Percentiles rank a stretch among this genome's conserved stretches.
phyloP scores from a whole-genome alignment of 2,888 invertebrate genomes.

The Pammene fasciana region DNA sequence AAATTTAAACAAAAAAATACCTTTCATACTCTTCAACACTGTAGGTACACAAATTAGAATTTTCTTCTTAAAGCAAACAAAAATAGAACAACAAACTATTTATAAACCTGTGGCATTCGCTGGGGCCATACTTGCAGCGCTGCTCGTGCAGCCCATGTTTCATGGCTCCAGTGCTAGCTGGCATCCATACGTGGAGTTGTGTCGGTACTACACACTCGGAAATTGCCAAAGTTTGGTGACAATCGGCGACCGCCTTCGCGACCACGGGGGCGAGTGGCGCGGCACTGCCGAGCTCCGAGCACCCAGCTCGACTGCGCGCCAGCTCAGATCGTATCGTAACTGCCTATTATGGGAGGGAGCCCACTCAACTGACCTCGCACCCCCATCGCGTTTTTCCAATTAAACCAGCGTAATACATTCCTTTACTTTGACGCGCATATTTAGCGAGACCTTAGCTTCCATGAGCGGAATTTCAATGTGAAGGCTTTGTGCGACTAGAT shows the following conservation, averaged over 20 bases:
- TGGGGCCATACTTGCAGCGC: conserved; percentile 66
- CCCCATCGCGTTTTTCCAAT: conserved; percentile 82
- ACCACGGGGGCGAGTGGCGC: conserved; percentile 17
- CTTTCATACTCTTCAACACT: not conserved
- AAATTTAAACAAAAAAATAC: too few species aligned
- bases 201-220: conserved; percentile 35
- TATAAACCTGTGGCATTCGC: conserved; percentile 64
- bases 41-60: not conserved
- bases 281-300: conserved; percentile 58
- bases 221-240: conserved; percentile 15
- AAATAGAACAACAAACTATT: not conserved
- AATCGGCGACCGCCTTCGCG: conserved; percentile 4
- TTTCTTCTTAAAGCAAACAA: conserved; percentile 3
- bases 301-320: conserved; percentile 39
- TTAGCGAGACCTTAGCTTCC: conserved; percentile 57
- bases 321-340: conserved; percentile 77
- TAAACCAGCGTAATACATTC: conserved; percentile 74
- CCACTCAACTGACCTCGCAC: conserved; percentile 81
- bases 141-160: conserved; percentile 78
- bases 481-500: conserved; percentile 39
- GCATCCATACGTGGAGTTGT: conserved; percentile 49
- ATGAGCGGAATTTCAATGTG: conserved; percentile 46
- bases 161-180: conserved; percentile 49
- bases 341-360: conserved; percentile 75
- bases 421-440: conserved; percentile 72